phyloP scores from a whole-genome alignment of 2,113 vertebrate genomes.

The Heptranchias perlo region DNA sequence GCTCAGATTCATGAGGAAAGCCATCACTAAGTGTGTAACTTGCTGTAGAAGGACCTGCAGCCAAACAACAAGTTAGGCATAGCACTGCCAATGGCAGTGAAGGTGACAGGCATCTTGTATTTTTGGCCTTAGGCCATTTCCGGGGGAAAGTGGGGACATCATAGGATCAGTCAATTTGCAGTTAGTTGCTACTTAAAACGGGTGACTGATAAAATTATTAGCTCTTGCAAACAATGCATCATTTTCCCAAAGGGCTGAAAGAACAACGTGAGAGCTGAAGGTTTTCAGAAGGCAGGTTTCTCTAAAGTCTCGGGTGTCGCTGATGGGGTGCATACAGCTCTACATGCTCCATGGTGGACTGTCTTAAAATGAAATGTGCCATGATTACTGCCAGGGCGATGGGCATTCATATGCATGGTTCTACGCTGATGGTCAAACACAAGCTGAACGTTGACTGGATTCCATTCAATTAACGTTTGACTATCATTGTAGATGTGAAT shows the following conservation, averaged over 20 bases:
- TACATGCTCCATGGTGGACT: not conserved
- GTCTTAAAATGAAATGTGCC: not conserved
- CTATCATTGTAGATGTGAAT: too few species aligned
- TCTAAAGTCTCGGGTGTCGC: not conserved
- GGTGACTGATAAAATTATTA: not conserved
- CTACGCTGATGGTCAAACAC: not conserved
- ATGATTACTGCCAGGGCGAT: not conserved
- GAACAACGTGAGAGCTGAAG: not conserved
- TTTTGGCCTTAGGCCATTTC: not conserved
- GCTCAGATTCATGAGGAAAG: not conserved
- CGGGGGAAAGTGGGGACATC: not conserved
- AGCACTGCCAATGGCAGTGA: not conserved
- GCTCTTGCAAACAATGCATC: not conserved
- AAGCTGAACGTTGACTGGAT: not conserved
- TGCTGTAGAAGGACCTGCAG: not conserved
- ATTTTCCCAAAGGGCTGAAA: not conserved
- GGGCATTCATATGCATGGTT: not conserved
- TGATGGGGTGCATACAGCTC: not conserved
- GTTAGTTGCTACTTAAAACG: not conserved
- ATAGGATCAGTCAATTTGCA: not conserved
- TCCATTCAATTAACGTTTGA: too few species aligned
- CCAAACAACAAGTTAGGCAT: too few species aligned
- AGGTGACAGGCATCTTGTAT: not conserved
- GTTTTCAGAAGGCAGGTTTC: not conserved
- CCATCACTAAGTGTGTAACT: not conserved